phyloP scores from a whole-genome alignment of 2,113 vertebrate genomes.

The Dendropsophus ebraccatus region DNA sequence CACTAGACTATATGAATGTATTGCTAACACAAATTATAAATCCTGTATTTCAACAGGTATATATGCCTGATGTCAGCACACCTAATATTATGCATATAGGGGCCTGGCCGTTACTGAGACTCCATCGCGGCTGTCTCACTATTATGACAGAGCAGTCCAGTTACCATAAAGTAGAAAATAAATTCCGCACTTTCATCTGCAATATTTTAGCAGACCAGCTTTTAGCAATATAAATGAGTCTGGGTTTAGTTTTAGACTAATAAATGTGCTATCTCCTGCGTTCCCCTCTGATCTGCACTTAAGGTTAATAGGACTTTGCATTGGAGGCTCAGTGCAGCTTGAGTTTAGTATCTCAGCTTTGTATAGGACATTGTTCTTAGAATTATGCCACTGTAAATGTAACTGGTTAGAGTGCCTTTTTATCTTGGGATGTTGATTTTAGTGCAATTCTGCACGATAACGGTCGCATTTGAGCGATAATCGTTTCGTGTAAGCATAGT shows the following conservation, averaged over 20 bases:
- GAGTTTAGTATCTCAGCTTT: slow-evolving; percentile 10
- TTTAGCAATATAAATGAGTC: slow-evolving; percentile 36
- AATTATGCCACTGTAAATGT: too few species aligned
- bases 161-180: background rate
- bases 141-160: background rate
- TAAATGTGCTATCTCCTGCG: slow-evolving; percentile 29
- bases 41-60: background rate
- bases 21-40: background rate
- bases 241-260: slow-evolving; percentile 35
- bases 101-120: background rate
- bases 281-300: slow-evolving; percentile 16
- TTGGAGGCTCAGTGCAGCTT: background rate
- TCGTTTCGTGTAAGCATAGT: too few species aligned
- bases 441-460: too few species aligned
- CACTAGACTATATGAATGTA: too few species aligned
- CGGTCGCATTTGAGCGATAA: too few species aligned
- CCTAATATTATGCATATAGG: background rate
- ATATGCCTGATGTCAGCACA: background rate
- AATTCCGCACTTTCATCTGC: background rate
- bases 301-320: slow-evolving; percentile 26
- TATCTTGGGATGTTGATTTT: too few species aligned
- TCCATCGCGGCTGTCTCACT: background rate
- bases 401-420: too few species aligned
- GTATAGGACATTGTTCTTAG: background rate
- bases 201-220: background rate